Evolutionary conservation across 2,888 invertebrate species (phyloP).

Genomic region (Meandrusa payeni): DNA sequence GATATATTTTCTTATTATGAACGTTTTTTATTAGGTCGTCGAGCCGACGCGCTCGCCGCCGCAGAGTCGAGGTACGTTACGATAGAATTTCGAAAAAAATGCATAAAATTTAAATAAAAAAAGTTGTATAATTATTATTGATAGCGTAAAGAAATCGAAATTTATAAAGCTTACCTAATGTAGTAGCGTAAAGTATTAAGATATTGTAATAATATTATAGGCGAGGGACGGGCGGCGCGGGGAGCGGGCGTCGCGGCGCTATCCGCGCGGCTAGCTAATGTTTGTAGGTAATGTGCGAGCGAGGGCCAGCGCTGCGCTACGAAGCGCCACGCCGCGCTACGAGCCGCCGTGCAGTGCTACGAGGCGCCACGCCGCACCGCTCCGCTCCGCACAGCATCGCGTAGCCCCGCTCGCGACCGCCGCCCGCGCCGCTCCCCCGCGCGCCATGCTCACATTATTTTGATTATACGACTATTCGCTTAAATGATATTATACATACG

Average conservation of each 20-base stretch:
- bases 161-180: constrained; percentile 80
- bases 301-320: constrained; percentile 19
- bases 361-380: constrained; percentile 34
- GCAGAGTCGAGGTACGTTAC: constrained; percentile 77
- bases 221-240: constrained; percentile 67
- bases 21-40: constrained; percentile 83
- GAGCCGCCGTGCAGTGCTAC: constrained; percentile 19
- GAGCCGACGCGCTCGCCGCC: constrained; percentile 67
- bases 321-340: constrained; percentile 20
- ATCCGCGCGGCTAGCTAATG: constrained; percentile 45
- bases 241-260: constrained; percentile 43
- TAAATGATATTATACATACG: constrained; percentile 79
- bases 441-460: constrained; percentile 76
- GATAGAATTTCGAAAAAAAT: constrained; percentile 79
- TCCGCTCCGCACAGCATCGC: constrained; percentile 27
- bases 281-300: constrained; percentile 39
- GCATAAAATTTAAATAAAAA: constrained; percentile 80
- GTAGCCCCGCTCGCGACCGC: constrained; percentile 31
- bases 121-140: constrained; percentile 81
- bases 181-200: constrained; percentile 80
- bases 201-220: constrained; percentile 73
- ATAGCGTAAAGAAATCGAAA: constrained; percentile 79
- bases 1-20: constrained; percentile 84
- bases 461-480: constrained; percentile 80
- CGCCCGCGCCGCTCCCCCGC: constrained; percentile 58